Evolutionary conservation across 2,113 vertebrate genomes (phyloP), one percentile per base, ranked within the genome.

Genomic region (Bambusicola thoracicus): DNA sequence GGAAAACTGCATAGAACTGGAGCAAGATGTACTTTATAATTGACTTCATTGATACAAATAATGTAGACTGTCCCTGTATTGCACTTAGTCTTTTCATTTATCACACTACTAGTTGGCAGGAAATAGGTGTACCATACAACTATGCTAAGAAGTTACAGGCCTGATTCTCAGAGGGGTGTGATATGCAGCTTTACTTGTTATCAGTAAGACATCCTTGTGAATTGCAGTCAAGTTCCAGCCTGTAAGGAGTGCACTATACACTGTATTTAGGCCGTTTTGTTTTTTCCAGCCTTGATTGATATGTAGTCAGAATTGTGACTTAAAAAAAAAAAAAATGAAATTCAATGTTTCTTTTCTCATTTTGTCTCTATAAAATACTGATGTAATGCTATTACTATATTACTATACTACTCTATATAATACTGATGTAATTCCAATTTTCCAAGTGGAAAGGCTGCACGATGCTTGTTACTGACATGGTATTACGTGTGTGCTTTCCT

Each of bases 131-230:
- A 3, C 40, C 36, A 14, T 21, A 36, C 65, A 40, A 12, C 34
- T 22, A 6, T 67, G 29, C 34, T 41, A 0, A 48, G 36, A 36
- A 65, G 15, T 17, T 55, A 4, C 2, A 11, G 27, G 6, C 11
- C 40, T 55, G 41, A 30, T 61, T 86, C 41, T 38, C 63, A 61
- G n/a, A 89, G 49, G 20, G 34, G 40, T 15, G 8, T 59, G 20
- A 3, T 11, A 6, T 5, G 40, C 30, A 22, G 0, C 21, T 29
- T 9, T 0, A 2, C 30, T 19, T 80, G 63, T 58, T 53, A 30
- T 43, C 49, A 21, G 11, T 13, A 9, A 32, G 34, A 91, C 19
- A 44, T 78, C 6, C 34, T n/a, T 0, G 18, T 43, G 44, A 0
- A 0, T 9, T 81, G 46, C 22, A 40, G 43, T 56, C 18, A 53